phyloP scores from a whole-genome alignment of 2,113 vertebrate genomes.

The Lethenteron reissneri region DNA sequence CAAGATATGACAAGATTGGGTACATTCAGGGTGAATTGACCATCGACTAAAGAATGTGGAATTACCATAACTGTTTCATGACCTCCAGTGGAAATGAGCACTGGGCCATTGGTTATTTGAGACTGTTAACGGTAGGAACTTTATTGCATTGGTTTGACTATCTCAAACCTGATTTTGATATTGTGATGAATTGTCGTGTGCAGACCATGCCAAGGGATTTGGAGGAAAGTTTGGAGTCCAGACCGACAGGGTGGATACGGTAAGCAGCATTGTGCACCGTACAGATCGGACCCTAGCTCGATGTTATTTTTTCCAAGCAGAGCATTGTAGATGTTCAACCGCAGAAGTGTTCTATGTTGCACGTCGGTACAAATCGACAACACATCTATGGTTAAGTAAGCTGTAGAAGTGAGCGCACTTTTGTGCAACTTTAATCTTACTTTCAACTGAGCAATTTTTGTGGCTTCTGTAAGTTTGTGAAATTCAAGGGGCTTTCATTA shows the following conservation, averaged over 20 bases:
- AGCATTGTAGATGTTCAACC: not conserved
- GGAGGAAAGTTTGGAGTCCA: constrained; percentile 68
- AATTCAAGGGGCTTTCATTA: too few relatives aligned
- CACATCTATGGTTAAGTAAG: not conserved
- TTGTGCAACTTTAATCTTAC: too few relatives aligned
- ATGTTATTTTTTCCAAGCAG: not conserved
- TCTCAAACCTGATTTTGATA: not conserved
- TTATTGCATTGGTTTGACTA: not conserved
- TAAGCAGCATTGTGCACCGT: constrained; percentile 18
- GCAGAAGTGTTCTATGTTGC: not conserved
- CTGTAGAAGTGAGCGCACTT: too few relatives aligned
- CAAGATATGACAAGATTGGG: too few relatives aligned
- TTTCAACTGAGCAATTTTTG: too few relatives aligned
- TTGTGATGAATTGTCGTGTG: not conserved
- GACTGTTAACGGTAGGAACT: not conserved
- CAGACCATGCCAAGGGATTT: constrained; percentile 75
- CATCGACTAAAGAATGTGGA: not conserved
- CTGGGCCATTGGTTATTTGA: too few relatives aligned
- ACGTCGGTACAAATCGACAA: not conserved
- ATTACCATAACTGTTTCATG: not conserved
- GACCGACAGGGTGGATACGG: constrained; percentile 70
- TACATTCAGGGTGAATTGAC: too few relatives aligned
- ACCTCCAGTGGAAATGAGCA: not conserved
- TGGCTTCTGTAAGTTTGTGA: too few relatives aligned
- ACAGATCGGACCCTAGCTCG: not conserved